A percentile compares a stretch with the other conserved stretches of the same genome.
phyloP scores from a whole-genome alignment of 2,113 vertebrate genomes.

The Meriones unguiculatus region DNA sequence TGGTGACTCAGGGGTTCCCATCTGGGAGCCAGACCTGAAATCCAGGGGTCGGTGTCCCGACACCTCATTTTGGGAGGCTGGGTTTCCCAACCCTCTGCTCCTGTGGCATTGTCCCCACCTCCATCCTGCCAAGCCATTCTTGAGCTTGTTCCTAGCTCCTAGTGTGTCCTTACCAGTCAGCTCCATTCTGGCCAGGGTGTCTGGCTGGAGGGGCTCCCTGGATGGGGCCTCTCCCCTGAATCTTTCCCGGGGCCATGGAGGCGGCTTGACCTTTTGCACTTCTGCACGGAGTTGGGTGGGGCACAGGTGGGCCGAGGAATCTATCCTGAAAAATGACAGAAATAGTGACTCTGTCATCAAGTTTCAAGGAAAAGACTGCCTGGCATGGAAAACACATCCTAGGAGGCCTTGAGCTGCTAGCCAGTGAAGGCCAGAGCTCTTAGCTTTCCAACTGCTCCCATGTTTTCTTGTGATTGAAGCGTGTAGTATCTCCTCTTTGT shows the following conservation, averaged over 20 bases:
- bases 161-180: slow-evolving; percentile 71
- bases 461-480: background rate
- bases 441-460: background rate
- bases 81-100: background rate
- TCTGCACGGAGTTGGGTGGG: slow-evolving; percentile 63
- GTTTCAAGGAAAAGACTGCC: slow-evolving; percentile 38
- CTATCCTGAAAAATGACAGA: slow-evolving; percentile 64
- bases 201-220: slow-evolving; percentile 70
- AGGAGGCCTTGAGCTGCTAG: background rate
- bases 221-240: slow-evolving; percentile 76
- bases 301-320: slow-evolving; percentile 53
- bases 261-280: slow-evolving; percentile 72
- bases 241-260: slow-evolving; percentile 82
- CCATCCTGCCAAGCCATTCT: background rate
- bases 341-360: background rate
- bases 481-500: background rate
- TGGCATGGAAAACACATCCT: background rate
- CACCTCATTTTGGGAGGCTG: background rate
- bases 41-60: background rate
- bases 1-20: slow-evolving; percentile 7
- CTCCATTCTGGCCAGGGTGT: slow-evolving; percentile 75
- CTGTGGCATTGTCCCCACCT: background rate
- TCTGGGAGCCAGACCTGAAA: slow-evolving; percentile 21
- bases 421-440: background rate
- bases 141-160: background rate